Conservation (phyloP, 2,797 vertebrate species). For the Mycteria americana region DNA sequence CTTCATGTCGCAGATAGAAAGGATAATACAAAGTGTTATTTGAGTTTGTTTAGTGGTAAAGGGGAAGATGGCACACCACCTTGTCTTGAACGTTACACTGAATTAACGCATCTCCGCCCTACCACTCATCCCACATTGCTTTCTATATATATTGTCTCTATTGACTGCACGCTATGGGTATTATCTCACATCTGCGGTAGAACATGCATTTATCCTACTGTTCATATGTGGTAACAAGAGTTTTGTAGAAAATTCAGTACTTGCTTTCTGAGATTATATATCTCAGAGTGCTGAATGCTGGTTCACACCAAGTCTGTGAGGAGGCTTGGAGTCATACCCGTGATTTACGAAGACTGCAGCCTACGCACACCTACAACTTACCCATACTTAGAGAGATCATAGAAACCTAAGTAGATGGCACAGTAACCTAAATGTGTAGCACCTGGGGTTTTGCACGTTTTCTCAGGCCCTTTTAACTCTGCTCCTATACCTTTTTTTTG, state of each 20-base stretch:
- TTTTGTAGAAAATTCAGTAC: constrained; percentile 42
- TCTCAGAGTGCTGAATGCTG: constrained; percentile 56
- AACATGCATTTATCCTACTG: constrained; percentile 39
- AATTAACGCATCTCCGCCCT: background rate
- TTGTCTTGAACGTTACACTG: background rate
- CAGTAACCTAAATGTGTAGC: constrained; percentile 69
- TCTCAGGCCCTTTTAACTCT: constrained; percentile 69
- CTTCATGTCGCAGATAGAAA: background rate
- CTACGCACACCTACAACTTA: constrained; percentile 74
- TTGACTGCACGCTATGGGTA: background rate
- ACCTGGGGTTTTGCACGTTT: constrained; percentile 62
- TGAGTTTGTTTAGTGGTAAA: background rate
- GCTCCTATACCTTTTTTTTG: background rate
- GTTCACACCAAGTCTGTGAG: constrained; percentile 63
- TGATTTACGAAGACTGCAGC: constrained; percentile 68
- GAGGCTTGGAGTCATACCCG: constrained; percentile 54
- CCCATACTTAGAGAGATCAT: constrained; percentile 70
- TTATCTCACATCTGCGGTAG: constrained; percentile 79
- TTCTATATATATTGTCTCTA: background rate
- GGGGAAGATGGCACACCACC: background rate
- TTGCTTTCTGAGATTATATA: constrained; percentile 64
- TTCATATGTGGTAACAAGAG: constrained; percentile 70
- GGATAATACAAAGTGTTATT: background rate
- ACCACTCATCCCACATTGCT: background rate
- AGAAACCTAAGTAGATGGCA: constrained; percentile 72